Evolutionary conservation across 2,797 vertebrate genomes (phyloP).

Genomic region (Alcedo atthis): DNA sequence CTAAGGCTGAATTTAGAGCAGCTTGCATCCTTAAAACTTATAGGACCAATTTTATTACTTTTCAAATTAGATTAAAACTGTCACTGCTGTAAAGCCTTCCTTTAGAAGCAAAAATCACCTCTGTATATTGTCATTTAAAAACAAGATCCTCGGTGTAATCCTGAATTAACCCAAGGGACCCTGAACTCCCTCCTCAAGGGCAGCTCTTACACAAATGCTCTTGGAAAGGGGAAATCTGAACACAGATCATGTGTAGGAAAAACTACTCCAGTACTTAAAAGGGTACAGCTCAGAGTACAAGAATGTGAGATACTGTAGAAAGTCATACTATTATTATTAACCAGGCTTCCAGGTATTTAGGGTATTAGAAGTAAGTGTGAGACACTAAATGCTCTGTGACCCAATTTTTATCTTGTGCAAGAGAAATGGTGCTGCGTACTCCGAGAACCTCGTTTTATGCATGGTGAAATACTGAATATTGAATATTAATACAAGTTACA

Average conservation of each 20-base stretch:
- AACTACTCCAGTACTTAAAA: not conserved
- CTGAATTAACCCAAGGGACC: not conserved
- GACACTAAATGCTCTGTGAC: not conserved
- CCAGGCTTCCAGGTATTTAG: not conserved
- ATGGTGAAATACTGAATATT: not conserved
- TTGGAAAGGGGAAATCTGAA: not conserved
- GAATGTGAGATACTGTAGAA: not conserved
- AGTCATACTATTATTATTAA: not conserved
- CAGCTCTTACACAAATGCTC: not conserved
- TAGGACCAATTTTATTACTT: not conserved
- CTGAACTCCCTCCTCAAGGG: not conserved
- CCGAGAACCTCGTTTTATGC: not conserved
- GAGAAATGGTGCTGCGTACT: not conserved
- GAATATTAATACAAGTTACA: not conserved
- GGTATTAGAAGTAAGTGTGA: not conserved
- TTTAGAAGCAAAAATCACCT: not conserved
- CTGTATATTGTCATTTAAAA: not conserved
- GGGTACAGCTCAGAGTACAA: not conserved
- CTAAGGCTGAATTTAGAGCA: not conserved
- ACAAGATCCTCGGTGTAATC: not conserved
- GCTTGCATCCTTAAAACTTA: not conserved
- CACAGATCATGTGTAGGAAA: not conserved
- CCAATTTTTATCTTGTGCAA: not conserved
- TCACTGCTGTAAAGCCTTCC: not conserved
- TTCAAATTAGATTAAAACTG: not conserved